A percentile compares a stretch with the other conserved stretches of the same genome.
Evolutionary conservation across 2,113 vertebrate species (phyloP).

Genomic region (Aix galericulata): DNA sequence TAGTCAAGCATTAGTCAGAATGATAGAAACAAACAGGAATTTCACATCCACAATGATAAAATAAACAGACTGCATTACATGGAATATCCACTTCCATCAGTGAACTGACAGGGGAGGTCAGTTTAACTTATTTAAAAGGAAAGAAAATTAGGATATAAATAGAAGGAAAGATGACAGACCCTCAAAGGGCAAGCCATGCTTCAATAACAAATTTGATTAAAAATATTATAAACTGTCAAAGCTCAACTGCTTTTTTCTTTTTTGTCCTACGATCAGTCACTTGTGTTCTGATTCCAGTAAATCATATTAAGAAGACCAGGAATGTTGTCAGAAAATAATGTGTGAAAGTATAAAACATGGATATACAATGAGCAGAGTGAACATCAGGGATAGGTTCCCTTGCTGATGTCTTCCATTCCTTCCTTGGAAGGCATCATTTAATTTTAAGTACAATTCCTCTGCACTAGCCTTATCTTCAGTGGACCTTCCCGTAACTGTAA

Average conservation of each 20-base stretch:
- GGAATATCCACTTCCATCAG: background rate
- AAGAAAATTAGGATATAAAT: background rate
- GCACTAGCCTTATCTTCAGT: background rate
- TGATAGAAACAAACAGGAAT: background rate
- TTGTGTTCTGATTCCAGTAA: background rate
- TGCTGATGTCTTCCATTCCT: background rate
- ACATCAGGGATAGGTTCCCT: background rate
- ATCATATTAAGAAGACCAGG: background rate
- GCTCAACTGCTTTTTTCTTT: background rate
- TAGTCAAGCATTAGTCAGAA: conserved; percentile 24
- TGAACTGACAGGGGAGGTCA: background rate
- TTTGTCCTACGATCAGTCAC: background rate
- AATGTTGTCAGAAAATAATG: background rate
- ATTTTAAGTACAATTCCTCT: background rate
- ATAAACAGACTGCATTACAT: background rate
- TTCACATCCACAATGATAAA: background rate
- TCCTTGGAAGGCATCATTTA: background rate
- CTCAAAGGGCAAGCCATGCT: background rate
- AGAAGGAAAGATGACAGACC: background rate
- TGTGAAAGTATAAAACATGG: background rate
- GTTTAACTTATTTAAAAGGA: background rate
- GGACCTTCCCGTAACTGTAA: background rate
- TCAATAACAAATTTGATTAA: background rate
- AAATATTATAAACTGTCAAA: background rate
- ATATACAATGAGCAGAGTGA: background rate